Evolutionary conservation across 2,888 invertebrate species (phyloP).

Genomic region (Lissonota sp.): DNA sequence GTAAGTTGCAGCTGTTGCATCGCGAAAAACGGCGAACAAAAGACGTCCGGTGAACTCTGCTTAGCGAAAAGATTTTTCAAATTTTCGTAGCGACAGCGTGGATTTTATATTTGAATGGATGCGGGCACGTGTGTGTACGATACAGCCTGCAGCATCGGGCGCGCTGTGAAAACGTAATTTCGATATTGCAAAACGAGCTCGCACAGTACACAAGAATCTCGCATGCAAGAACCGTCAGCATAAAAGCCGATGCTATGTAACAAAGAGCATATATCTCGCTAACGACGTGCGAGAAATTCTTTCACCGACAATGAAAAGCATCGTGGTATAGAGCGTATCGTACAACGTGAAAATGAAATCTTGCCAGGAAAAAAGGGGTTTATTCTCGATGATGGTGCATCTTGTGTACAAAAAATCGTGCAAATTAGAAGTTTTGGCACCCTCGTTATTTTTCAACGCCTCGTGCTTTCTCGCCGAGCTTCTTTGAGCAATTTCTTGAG

Average conservation of each 20-base stretch:
- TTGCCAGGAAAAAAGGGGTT: not conserved
- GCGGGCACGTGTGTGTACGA: not conserved
- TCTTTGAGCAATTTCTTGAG: no score
- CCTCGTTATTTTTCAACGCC: no score
- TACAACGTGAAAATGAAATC: not conserved
- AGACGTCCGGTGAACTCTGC: not conserved
- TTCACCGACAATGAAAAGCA: not conserved
- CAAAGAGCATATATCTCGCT: slow-evolving; percentile 17
- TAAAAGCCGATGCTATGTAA: not conserved
- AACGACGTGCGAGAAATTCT: slow-evolving; percentile 39
- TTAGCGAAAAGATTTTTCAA: slow-evolving; percentile 28
- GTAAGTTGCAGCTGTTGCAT: slow-evolving; percentile 47
- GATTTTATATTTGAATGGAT: not conserved
- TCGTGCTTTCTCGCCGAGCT: no score
- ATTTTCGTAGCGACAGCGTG: not conserved
- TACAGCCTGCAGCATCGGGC: not conserved
- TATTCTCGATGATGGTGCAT: not conserved
- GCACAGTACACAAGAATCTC: not conserved
- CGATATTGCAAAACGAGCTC: slow-evolving; percentile 35
- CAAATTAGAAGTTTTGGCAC: no score
- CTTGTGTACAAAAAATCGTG: not conserved
- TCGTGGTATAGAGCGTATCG: not conserved
- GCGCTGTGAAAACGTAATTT: slow-evolving; percentile 24
- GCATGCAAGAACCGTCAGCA: slow-evolving; percentile 31
- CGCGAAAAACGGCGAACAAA: slow-evolving; percentile 4